Conservation (phyloP, 2,888 invertebrate genomes). For the Nasonia oneida region DNA sequence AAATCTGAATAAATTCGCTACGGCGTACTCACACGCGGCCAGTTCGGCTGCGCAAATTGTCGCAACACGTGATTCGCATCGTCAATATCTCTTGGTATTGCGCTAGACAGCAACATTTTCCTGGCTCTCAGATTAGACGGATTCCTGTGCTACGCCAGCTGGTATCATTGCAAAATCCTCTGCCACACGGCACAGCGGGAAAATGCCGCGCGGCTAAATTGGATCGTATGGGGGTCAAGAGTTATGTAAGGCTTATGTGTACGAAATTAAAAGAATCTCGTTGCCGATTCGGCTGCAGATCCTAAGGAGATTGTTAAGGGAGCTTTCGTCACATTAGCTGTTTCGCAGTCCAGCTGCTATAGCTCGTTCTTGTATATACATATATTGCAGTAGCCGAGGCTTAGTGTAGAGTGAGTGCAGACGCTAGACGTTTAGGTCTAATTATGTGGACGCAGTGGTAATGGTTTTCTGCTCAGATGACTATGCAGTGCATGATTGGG, state of each 20-base stretch:
- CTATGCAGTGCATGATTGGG: not conserved
- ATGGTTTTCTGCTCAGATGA: not conserved
- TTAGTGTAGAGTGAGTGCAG: not conserved
- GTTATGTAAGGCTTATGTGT: constrained; percentile 48
- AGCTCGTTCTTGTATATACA: constrained; percentile 8
- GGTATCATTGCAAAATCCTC: constrained; percentile 54
- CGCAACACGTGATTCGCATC: not conserved
- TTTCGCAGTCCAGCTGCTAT: not conserved
- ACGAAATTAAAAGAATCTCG: constrained; percentile 59
- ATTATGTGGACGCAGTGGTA: constrained; percentile 8
- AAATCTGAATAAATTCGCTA: not conserved
- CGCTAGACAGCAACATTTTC: not conserved
- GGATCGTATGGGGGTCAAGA: constrained; percentile 24
- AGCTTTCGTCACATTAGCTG: constrained; percentile 54
- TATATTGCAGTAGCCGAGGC: not conserved
- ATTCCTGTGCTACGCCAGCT: constrained; percentile 13
- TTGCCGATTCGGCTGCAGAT: constrained; percentile 58
- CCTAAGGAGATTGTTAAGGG: constrained; percentile 50
- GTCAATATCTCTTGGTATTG: not conserved
- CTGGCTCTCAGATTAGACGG: constrained; percentile 33
- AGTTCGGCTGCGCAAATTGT: not conserved
- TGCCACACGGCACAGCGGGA: not conserved
- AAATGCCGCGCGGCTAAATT: constrained; percentile 44
- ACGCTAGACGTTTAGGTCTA: constrained; percentile 28
- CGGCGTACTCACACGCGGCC: not conserved